These are phyloP conservation scores for Drosophila antonietae DNA, from an alignment of 2,888 invertebrate species.

Conservation along the genomic window DNA sequence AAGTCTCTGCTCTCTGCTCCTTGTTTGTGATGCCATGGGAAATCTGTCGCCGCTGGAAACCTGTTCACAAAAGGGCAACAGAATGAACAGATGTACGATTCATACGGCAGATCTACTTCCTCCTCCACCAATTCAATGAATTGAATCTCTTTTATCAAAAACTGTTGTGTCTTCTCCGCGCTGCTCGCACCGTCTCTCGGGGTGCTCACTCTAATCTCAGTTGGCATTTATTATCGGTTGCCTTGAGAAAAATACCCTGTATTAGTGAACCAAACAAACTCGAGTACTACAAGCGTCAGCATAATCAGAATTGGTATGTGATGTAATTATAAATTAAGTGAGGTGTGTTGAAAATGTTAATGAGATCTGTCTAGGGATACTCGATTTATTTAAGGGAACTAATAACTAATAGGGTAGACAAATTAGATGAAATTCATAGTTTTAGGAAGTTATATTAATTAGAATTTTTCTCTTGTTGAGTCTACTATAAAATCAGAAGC, in stretches of 20 bases:
- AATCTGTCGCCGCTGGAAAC: slow-evolving; percentile 70
- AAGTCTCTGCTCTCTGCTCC: slow-evolving; percentile 45
- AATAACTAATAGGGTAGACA: neutral
- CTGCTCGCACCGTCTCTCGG: slow-evolving; percentile 25
- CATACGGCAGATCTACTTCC: slow-evolving; percentile 50
- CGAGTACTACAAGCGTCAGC: neutral
- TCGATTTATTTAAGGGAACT: neutral
- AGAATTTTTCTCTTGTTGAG: neutral
- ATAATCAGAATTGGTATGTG: neutral
- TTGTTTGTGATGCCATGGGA: slow-evolving; percentile 74
- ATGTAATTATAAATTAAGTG: neutral
- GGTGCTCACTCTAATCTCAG: slow-evolving; percentile 57
- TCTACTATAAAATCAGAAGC: neutral
- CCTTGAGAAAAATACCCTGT: slow-evolving; percentile 33
- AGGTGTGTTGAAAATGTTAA: neutral
- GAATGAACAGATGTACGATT: slow-evolving; percentile 68
- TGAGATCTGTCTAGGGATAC: neutral
- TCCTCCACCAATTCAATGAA: slow-evolving; percentile 58
- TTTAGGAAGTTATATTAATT: neutral
- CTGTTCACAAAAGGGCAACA: slow-evolving; percentile 66
- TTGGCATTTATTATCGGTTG: slow-evolving; percentile 32
- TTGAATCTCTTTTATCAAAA: slow-evolving; percentile 70
- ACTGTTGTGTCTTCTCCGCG: slow-evolving; percentile 1
- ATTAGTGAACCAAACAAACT: slow-evolving; percentile 8
- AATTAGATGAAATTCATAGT: neutral